Evolutionary conservation across 2,113 vertebrate species (phyloP).

Genomic region (Pomatorhinus ruficollis): DNA sequence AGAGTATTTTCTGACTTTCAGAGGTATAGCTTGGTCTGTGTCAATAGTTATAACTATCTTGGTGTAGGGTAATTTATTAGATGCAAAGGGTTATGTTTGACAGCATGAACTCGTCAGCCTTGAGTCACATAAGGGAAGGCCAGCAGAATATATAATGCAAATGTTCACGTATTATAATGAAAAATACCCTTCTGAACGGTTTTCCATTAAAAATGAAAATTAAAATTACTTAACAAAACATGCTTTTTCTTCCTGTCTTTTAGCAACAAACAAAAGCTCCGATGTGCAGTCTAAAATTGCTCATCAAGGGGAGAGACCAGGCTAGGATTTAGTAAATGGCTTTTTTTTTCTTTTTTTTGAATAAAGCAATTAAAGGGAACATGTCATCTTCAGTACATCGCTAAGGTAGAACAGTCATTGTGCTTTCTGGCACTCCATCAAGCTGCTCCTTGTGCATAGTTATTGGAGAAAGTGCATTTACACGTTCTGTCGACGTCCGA

Average conservation of each 20-base stretch:
- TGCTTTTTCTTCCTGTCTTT: slow-evolving; percentile 45
- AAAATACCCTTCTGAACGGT: slow-evolving; percentile 65
- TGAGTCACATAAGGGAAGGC: slow-evolving; percentile 29
- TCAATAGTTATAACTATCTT: slow-evolving; percentile 48
- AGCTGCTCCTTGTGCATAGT: slow-evolving; percentile 29
- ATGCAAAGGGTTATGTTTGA: slow-evolving; percentile 39
- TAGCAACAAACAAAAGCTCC: slow-evolving; percentile 70
- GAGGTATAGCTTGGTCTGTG: slow-evolving; percentile 37
- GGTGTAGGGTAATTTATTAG: slow-evolving; percentile 7
- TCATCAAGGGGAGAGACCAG: slow-evolving; percentile 64
- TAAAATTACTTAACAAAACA: slow-evolving; percentile 73
- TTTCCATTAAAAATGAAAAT: slow-evolving; percentile 74
- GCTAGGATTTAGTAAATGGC: slow-evolving; percentile 52
- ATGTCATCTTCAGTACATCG: slow-evolving; percentile 55
- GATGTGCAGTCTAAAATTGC: slow-evolving; percentile 64
- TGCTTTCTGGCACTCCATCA: slow-evolving; percentile 61
- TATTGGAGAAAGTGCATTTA: slow-evolving; percentile 46
- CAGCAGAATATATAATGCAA: slow-evolving; percentile 32
- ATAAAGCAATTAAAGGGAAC: slow-evolving; percentile 75
- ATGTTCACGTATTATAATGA: slow-evolving; percentile 55
- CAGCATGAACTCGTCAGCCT: slow-evolving; percentile 54
- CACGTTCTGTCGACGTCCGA: background rate
- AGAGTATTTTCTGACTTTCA: slow-evolving; percentile 48
- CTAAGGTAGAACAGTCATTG: slow-evolving; percentile 66
- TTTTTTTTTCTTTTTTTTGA: slow-evolving; percentile 49